phyloP scores from a whole-genome alignment of 64 coral and sea anemone species.

The Trachythela sp. region DNA sequence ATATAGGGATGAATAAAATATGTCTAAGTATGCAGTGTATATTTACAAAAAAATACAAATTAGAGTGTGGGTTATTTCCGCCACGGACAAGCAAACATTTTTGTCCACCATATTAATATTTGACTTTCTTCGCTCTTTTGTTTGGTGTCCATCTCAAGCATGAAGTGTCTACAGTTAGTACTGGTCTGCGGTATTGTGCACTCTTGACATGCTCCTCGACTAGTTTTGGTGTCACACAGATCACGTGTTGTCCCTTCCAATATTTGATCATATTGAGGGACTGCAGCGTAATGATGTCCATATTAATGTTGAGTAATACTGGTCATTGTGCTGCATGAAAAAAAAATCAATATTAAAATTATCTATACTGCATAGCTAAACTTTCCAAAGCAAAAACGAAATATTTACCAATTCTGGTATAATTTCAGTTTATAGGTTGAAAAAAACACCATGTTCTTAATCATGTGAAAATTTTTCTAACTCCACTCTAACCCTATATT shows the following conservation, averaged over 20 bases:
- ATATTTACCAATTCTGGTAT: neutral
- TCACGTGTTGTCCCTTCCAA: conserved; percentile 97
- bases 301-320: conserved; percentile 97
- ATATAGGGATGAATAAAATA: no score
- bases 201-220: conserved; percentile 97
- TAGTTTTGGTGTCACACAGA: conserved; percentile 90
- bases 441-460: no score
- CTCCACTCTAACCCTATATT: no score
- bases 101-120: conserved; percentile 56
- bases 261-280: conserved; percentile 97
- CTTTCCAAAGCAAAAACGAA: neutral
- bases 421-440: neutral
- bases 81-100: no score
- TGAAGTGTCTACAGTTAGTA: conserved; percentile 80
- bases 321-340: conserved; percentile 68
- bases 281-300: conserved; percentile 87
- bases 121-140: conserved; percentile 71
- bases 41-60: neutral
- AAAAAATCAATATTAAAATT: neutral
- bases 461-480: no score
- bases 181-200: conserved; percentile 88
- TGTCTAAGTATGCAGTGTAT: no score
- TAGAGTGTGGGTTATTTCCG: no score
- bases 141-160: conserved; percentile 85
- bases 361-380: neutral